Percentiles rank a stretch among this genome's conserved stretches.
phyloP scores from a whole-genome alignment of 2,113 vertebrate species.

The Atherinomorus stipes region DNA sequence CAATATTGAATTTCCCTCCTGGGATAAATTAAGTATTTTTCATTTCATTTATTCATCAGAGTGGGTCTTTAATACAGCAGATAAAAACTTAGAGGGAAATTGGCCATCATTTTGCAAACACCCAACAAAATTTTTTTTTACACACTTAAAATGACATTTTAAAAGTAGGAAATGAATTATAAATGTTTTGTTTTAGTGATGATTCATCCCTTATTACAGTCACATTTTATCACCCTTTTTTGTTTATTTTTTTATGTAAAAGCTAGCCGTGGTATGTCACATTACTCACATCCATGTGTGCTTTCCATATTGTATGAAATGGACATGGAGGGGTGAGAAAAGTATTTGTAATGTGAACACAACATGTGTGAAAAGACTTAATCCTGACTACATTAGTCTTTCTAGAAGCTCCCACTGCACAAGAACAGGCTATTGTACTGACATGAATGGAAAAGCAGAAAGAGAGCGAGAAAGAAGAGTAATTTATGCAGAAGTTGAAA shows the following conservation, averaged over 20 bases:
- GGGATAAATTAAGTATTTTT: no score
- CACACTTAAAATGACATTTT: no score
- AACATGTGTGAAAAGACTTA: conserved; percentile 61
- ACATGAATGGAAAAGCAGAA: conserved; percentile 64
- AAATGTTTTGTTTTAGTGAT: background rate
- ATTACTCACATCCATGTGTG: conserved; percentile 12
- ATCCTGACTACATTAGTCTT: conserved; percentile 74
- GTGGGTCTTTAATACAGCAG: no score
- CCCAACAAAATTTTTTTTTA: no score
- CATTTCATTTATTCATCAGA: no score
- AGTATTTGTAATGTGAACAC: conserved; percentile 60
- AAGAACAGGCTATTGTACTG: conserved; percentile 65
- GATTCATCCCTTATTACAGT: background rate
- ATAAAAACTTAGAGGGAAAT: no score
- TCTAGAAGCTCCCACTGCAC: conserved; percentile 49
- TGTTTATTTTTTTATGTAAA: background rate
- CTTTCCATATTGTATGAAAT: conserved; percentile 13
- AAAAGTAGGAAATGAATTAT: background rate
- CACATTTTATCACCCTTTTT: background rate
- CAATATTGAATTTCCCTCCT: no score
- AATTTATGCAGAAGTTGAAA: conserved; percentile 73
- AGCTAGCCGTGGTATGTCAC: background rate
- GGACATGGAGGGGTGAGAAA: conserved; percentile 45
- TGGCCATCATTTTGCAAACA: no score
- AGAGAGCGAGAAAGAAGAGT: conserved; percentile 34